Percentiles rank a stretch among this genome's conserved stretches.
These are phyloP conservation scores for Steinernema carpocapsae DNA, from an alignment of 2,888 invertebrate species.

Conservation along the genomic window DNA sequence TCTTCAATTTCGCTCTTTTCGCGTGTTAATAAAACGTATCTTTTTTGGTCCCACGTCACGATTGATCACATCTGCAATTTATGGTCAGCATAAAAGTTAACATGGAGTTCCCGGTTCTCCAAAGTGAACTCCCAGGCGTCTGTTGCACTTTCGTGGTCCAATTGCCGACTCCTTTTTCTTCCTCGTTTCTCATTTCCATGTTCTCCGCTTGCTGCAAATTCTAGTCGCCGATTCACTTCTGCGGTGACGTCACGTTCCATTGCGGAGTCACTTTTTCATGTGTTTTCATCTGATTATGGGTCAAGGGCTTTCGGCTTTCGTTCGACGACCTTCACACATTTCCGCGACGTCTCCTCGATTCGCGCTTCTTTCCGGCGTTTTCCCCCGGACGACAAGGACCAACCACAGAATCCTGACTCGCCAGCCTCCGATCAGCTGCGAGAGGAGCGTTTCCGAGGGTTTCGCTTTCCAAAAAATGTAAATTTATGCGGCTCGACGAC, in stretches of 20 bases:
- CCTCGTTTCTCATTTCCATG: neutral
- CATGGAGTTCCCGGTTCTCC: neutral
- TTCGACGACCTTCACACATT: constrained; percentile 35
- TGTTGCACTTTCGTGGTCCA: constrained; percentile 19
- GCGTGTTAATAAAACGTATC: too few relatives aligned
- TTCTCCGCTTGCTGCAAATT: too few relatives aligned
- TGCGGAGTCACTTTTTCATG: constrained; percentile 27
- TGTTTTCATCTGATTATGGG: constrained; percentile 33
- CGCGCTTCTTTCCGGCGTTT: constrained; percentile 3
- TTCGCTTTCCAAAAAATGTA: constrained; percentile 9
- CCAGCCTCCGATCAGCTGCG: neutral
- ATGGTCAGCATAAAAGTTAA: too few relatives aligned
- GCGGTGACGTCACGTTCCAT: constrained; percentile 4
- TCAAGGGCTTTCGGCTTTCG: constrained; percentile 35
- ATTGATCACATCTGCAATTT: too few relatives aligned
- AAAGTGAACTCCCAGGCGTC: neutral
- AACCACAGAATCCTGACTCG: neutral
- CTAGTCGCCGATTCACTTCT: neutral
- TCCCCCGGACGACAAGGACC: neutral
- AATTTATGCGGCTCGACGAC: neutral
- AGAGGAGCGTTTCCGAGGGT: neutral
- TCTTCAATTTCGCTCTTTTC: too few relatives aligned
- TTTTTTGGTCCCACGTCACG: too few relatives aligned
- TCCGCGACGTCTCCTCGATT: constrained; percentile 27
- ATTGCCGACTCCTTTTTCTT: neutral